A percentile compares a stretch with the other conserved stretches of the same genome.
phyloP scores from a whole-genome alignment of 2,888 invertebrate genomes.

The Hypena proboscidalis region DNA sequence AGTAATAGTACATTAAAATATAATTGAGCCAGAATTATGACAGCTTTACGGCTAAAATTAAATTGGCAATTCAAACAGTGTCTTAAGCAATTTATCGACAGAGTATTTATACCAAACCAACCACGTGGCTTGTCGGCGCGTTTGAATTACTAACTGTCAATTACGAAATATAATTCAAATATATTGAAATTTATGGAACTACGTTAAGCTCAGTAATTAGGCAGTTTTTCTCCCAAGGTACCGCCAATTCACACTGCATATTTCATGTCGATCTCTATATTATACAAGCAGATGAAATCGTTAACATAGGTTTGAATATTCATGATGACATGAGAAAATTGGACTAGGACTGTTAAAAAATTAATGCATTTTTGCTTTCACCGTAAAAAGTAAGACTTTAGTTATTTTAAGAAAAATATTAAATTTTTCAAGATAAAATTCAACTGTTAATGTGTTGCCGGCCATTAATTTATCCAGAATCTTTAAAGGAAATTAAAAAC shows the following conservation, averaged over 20 bases:
- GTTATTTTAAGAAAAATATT: no score
- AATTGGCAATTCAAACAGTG: conserved; percentile 5
- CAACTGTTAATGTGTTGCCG: no score
- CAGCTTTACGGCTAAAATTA: neutral
- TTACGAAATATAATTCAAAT: conserved; percentile 40
- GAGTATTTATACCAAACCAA: conserved; percentile 8
- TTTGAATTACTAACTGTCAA: conserved; percentile 29
- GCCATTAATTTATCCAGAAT: conserved; percentile 1
- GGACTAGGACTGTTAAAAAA: neutral
- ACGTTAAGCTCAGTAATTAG: conserved; percentile 55
- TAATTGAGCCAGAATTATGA: neutral
- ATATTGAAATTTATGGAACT: conserved; percentile 68
- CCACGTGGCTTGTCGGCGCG: conserved; percentile 27
- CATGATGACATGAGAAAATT: conserved; percentile 20
- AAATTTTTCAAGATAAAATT: no score
- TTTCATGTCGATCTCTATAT: conserved; percentile 71
- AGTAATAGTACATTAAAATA: no score
- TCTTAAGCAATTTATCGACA: conserved; percentile 5
- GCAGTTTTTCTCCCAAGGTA: conserved; percentile 41
- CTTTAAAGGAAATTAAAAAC: no score
- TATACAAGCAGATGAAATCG: conserved; percentile 60
- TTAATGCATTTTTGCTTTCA: neutral
- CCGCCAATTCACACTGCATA: conserved; percentile 74
- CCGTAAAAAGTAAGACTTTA: no score
- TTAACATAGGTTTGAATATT: conserved; percentile 44